Evolutionary conservation across 2,113 vertebrate species (phyloP), one percentile per base, ranked within the genome.

Genomic region (Gavialis gangeticus): DNA sequence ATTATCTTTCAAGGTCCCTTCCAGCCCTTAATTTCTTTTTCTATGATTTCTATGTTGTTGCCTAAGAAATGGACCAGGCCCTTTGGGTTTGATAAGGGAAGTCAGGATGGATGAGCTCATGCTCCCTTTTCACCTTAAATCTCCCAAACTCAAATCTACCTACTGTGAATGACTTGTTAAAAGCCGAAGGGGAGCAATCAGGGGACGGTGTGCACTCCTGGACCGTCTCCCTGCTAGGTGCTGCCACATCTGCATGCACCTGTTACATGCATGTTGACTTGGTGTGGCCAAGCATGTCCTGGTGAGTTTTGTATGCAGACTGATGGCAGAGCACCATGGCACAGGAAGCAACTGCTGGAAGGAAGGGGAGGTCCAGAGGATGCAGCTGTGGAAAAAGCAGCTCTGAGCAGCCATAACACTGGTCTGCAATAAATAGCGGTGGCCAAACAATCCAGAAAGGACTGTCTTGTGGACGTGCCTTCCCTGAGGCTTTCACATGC

Each of bases 101-200:
- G 37, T 69, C 66, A 77, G 69, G 60, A 30, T 87, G 80, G 62
- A 0, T 1, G 14, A 8, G 60, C 93, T 91, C 89, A 69, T 93
- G 85, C 21, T 82, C 60, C 11, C 27, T 92, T 75, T 66, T 83
- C 54, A 93, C 14, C 60, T 62, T 62, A 87, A 63, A n/a, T 66
- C 6, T 10, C 69, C 15, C 21, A 77, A 28, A 75, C 85, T 89
- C 85, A 94, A 92, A 91, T 93, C 73, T 21, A 79, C 15, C 59
- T 69, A 54, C n/a, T 89, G 58, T 82, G 90, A 84, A 62, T 92
- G 54, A 16, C 9, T 79, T 89, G n/a, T 10, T 12, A 12, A 64
- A 46, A 86, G 78, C 64, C 22, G 6, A 92, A 90, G 93, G 16
- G 19, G 81, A 79, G 87, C 88, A 80, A 87, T 62, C 5, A 0